A percentile compares a stretch with the other conserved stretches of the same genome.
phyloP scores from a whole-genome alignment of 2,113 vertebrate species.

The Aldabrachelys gigantea region DNA sequence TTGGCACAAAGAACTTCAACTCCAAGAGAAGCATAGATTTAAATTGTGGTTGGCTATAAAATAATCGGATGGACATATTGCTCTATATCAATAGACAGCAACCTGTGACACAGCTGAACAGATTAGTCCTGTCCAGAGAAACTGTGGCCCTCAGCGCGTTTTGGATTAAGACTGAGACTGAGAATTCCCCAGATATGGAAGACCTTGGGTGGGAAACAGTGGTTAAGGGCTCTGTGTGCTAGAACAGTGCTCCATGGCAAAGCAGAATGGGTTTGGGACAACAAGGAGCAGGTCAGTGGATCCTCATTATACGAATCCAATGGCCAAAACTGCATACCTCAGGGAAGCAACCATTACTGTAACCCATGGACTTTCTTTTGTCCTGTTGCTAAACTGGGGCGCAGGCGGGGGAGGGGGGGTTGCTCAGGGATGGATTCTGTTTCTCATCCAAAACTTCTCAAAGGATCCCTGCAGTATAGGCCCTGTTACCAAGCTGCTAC shows the following conservation, averaged over 20 bases:
- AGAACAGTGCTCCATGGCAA: background rate
- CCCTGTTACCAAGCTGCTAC: background rate
- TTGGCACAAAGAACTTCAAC: background rate
- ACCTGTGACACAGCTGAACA: constrained; percentile 24
- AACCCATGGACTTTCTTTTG: background rate
- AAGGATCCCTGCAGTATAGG: background rate
- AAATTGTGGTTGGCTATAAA: constrained; percentile 11
- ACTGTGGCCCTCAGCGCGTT: background rate
- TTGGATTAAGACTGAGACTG: background rate
- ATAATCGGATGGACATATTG: constrained; percentile 42
- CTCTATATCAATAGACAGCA: constrained; percentile 9
- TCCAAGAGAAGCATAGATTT: background rate
- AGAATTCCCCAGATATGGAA: background rate
- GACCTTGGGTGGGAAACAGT: background rate
- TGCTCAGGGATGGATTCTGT: background rate
- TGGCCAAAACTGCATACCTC: background rate
- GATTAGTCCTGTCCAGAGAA: constrained; percentile 29
- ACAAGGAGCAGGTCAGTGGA: background rate
- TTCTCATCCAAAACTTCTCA: background rate
- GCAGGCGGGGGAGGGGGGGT: too few species aligned
- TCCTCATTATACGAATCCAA: background rate
- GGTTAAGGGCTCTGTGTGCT: background rate
- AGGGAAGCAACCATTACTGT: background rate
- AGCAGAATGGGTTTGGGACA: background rate
- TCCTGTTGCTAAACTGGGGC: background rate